Conservation (phyloP, 2,888 invertebrate genomes). For the Spatulosminthurus flaviceps region DNA sequence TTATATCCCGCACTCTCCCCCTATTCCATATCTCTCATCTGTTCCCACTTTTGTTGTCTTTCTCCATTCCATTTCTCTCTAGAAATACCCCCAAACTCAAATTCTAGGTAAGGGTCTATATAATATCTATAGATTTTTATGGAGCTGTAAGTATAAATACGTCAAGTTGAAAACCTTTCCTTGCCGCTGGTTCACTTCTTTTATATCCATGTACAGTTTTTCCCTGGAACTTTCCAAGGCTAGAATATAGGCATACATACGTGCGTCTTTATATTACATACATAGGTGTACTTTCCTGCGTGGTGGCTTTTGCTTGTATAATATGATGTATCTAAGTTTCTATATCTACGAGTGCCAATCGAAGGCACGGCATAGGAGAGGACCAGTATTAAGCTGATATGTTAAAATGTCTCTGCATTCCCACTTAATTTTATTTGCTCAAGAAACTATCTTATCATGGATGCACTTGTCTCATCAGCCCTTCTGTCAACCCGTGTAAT, state of each 20-base stretch:
- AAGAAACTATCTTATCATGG: constrained; percentile 26
- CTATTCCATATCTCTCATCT: not conserved
- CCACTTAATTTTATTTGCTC: constrained; percentile 37
- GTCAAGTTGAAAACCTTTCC: too few relatives aligned
- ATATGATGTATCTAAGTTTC: not conserved
- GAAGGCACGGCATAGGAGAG: not conserved
- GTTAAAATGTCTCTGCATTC: constrained; percentile 34
- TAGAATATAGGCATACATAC: too few relatives aligned
- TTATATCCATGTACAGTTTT: too few relatives aligned
- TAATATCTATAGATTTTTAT: not conserved
- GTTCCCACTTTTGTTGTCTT: not conserved
- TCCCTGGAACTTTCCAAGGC: too few relatives aligned
- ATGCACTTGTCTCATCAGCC: constrained; percentile 35
- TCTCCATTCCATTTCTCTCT: constrained; percentile 7
- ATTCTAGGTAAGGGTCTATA: not conserved
- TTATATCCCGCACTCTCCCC: not conserved
- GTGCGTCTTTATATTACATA: not conserved
- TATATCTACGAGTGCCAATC: not conserved
- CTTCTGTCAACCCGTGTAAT: constrained; percentile 38
- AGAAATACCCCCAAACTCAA: not conserved
- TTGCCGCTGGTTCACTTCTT: not conserved
- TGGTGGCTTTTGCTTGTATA: not conserved
- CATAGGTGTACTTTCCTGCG: too few relatives aligned
- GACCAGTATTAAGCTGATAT: not conserved
- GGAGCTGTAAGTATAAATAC: not conserved